These are phyloP conservation scores for Opisthocomus hoazin DNA, from an alignment of 2,113 vertebrate genomes.

Conservation along the genomic window DNA sequence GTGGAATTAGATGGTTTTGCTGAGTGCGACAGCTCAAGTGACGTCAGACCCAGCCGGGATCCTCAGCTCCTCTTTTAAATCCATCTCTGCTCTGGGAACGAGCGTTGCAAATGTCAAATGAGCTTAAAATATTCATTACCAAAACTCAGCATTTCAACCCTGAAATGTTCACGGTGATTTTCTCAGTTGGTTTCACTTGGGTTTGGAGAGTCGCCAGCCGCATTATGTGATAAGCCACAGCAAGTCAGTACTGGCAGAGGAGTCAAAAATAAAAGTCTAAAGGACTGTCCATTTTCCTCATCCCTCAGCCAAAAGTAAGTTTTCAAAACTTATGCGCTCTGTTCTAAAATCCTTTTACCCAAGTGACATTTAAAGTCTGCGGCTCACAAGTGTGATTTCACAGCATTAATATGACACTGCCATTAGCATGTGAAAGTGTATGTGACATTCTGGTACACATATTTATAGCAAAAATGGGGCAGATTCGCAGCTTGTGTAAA, in stretches of 20 bases:
- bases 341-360: background rate
- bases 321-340: background rate
- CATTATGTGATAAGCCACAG: background rate
- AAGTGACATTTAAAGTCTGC: background rate
- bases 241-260: background rate
- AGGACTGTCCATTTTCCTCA: background rate
- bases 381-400: conserved; percentile 6
- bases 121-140: conserved; percentile 41
- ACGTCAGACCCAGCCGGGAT: background rate
- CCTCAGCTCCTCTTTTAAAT: background rate
- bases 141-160: background rate
- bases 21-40: background rate
- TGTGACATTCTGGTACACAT: rapidly evolving
- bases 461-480: conserved; percentile 1
- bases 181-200: background rate
- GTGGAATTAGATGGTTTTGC: background rate
- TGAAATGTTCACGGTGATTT: background rate
- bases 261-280: background rate
- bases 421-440: background rate
- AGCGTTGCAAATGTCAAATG: background rate
- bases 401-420: background rate
- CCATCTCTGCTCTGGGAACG: background rate
- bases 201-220: background rate
- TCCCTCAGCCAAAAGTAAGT: background rate
- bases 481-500: background rate